Evolutionary conservation across 2,888 invertebrate genomes (phyloP), one percentile per base, ranked within the genome.

Genomic region (Caenorhabditis sp.): DNA sequence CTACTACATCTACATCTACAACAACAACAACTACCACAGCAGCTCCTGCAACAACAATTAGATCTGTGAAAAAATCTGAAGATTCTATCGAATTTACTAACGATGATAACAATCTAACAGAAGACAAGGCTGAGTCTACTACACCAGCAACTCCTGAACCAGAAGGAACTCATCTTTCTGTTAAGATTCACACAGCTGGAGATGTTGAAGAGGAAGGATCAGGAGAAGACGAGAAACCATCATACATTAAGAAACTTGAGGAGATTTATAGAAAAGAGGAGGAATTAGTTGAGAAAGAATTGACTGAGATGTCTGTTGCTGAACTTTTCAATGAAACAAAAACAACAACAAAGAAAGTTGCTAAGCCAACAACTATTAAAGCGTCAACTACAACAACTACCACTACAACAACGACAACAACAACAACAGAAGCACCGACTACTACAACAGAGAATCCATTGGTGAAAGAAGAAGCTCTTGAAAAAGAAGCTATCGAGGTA

Each of bases 181-280:
- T 77, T 2, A 64, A 74, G 8, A 63, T 77, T 12, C 38, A 68
- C 54, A 63, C 73, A 12, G 71, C 67, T 21, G 70, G 67, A 52
- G 74, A 77, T 57, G 64, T 65, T 17, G 67, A 66, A 12, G 60
- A 59, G 4, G 60, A 76, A 20, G 52, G 21, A 52, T 27, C 25
- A 27, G 52, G 62, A 54, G 60, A 73, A 26, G 69, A 73, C 0
- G 73, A 73, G 38, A 73, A 73, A 53, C 70, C 75, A 31, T 54
- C 26, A 1, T 75, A 78, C 27, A 71, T 70, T 53, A 75, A 78
- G 49, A 78, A 75, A 59, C 43, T 68, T 27, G 75, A 78, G 27
- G 75, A 75, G 61, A 67, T 76, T 36, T 76, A 78, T 59, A 64
- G 63, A 38, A 78, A 76, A n/a, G 78, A 78, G 25, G 66, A 69